Evolutionary conservation across 1,140 invertebrate genomes (phyloP), one percentile per base, ranked within the genome.

Genomic region (Drosophila carrolli): DNA sequence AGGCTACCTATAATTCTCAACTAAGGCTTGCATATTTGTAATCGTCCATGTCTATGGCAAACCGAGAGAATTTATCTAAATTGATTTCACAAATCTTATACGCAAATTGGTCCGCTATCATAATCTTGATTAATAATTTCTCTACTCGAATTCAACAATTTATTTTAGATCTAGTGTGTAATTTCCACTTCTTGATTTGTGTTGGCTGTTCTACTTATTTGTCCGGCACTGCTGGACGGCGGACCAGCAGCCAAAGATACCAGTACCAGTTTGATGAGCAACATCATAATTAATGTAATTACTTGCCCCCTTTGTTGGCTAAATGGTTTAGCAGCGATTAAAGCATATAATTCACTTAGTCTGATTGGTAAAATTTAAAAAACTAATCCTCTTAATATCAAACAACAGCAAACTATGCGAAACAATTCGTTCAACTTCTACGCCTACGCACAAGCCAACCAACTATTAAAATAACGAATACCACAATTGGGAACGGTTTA

Each of bases 51-150:
- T 63, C 73, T 74, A 84, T 84, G 81, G 81, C 76, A 81, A 88
- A 88, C 73, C 60, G 58, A 88, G 81, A 80, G 60, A 84, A 74
- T 88, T 86, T 72, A 66, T 84, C 84, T 88, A 89, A 82, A 89
- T 75, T 75, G 74, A 81, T 90, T 90, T 89, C 73, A 74, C 75
- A 86, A 90, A 91, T 90, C 88, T 90, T 90, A 91, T 90, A 88
- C 86, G 80, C 86, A 90, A 91, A 90, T 91, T 90, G 88, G 88
- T 90, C 86, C 88, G 80, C 86, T 90, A 88, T 90, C 82, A 88
- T 88, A 91, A 89, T 90, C 66, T 79, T 89, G 71, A 63, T 85
- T 86, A 90, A 85, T 85, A 90, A 90, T 86, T 82, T 76, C 48
- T 77, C 86, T 90, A 90, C 78, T 82, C 76, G 82, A 90, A 86